A percentile compares a stretch with the other conserved stretches of the same genome.
phyloP scores from a whole-genome alignment of 2,888 invertebrate species.

The Argyresthia goedartella region DNA sequence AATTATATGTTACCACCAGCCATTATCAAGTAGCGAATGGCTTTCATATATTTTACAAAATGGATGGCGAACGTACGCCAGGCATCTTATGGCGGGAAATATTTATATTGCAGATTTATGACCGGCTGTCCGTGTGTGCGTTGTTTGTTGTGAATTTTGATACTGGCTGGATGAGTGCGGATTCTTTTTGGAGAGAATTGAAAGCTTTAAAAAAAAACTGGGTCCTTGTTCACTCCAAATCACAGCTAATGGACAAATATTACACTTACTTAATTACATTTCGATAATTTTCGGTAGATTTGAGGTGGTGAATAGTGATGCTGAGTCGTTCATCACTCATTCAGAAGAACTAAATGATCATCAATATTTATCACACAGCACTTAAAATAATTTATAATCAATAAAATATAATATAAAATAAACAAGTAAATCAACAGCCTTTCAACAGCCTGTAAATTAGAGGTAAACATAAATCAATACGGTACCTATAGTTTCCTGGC shows the following conservation, averaged over 20 bases:
- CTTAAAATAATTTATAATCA: too few relatives aligned
- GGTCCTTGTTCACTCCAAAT: neutral
- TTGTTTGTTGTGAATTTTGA: slow-evolving; percentile 29
- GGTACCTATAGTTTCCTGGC: too few relatives aligned
- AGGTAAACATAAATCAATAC: too few relatives aligned
- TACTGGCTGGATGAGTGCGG: slow-evolving; percentile 21
- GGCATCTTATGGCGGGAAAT: slow-evolving; percentile 42
- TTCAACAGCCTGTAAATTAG: too few relatives aligned
- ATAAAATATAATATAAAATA: too few relatives aligned
- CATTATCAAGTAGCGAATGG: slow-evolving; percentile 63
- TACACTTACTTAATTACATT: neutral
- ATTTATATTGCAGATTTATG: slow-evolving; percentile 66
- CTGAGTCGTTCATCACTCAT: too few relatives aligned
- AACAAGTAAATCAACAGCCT: too few relatives aligned
- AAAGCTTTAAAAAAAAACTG: neutral
- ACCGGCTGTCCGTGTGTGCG: slow-evolving; percentile 15
- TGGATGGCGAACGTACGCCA: slow-evolving; percentile 48
- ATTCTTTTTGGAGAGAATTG: neutral
- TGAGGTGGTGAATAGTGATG: neutral
- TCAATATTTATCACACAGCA: too few relatives aligned
- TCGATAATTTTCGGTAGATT: neutral
- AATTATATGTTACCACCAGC: slow-evolving; percentile 61
- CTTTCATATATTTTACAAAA: slow-evolving; percentile 68
- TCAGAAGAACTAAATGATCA: neutral
- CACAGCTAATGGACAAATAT: neutral